Evolutionary conservation across 2,888 invertebrate genomes (phyloP), one percentile per base, ranked within the genome.

Genomic region (Prionchulus punctatus): DNA sequence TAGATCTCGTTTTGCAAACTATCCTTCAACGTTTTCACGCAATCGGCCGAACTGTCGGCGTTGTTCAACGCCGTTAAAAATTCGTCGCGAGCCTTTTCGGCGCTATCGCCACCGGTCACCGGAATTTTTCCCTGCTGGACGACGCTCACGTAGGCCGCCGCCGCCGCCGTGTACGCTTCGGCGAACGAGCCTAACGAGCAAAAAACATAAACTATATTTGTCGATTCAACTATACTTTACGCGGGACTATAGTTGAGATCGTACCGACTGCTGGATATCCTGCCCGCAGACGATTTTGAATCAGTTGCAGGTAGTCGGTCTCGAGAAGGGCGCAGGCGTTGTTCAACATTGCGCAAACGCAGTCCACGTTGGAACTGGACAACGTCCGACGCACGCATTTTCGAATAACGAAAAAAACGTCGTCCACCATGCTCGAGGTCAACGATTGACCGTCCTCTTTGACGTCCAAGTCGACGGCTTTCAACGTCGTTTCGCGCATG

Each of bases 341-440:
- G 76, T 98, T 98, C 30, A 98, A 82, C 64, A 91, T 86, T 1
- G 89, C 92, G 77, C 98, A 98, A 49, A 88, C 84, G 54, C 91
- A 94, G 74, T 96, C 94, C 58, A 94, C 80, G 69, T 87, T 91
- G 68, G 86, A 85, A 62, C 86, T 86, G 3, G 85, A 83, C 62
- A 91, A 78, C n/a, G 89, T 84, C 61, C 96, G 82, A 62, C 90
- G 86, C 53, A 94, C 85, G 65, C 91, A 89, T 75, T 96, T 96
- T 66, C 90, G 83, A 1, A 94, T 82, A 62, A 98, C 90, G 72
- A 89, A 98, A 75, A 96, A 96, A 0, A 92, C 85, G 73, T 98
- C 96, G 72, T 98, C 98, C 0, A 96, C 86, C 78, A 98, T 83
- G 63, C 88, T n/a, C 1, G 36, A 59, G 15, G 58, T 21, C 21